Conservation (phyloP, 2,888 invertebrate genomes). For the Platycheirus albimanus region DNA sequence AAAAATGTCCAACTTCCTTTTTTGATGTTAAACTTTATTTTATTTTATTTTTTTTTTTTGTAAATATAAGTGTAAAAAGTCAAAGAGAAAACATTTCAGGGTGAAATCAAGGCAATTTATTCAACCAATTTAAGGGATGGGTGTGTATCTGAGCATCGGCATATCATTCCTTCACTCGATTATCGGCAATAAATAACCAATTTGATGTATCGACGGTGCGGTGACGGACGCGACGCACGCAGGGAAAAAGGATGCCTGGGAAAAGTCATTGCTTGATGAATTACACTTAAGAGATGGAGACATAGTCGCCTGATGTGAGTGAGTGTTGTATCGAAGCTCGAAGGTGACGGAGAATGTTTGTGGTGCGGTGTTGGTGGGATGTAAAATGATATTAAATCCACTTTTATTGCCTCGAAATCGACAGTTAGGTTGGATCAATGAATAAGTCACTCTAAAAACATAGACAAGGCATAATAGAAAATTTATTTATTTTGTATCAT, state of each 20-base stretch:
- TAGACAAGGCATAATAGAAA: slow-evolving; percentile 14
- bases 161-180: slow-evolving; percentile 43
- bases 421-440: slow-evolving; percentile 56
- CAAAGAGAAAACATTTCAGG: slow-evolving; percentile 3
- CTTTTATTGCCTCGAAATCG: slow-evolving; percentile 58
- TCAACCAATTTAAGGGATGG: slow-evolving; percentile 21
- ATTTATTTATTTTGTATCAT: slow-evolving; percentile 56
- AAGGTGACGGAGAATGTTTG: neutral
- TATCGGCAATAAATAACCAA: slow-evolving; percentile 66
- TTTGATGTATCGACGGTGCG: slow-evolving; percentile 51
- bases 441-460: slow-evolving; percentile 55
- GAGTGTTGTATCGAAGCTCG: neutral
- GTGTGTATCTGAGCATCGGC: slow-evolving; percentile 1
- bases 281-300: slow-evolving; percentile 47
- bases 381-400: slow-evolving; percentile 54
- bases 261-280: slow-evolving; percentile 56
- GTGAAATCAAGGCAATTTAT: slow-evolving; percentile 23
- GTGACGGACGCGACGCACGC: no score
- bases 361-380: slow-evolving; percentile 25
- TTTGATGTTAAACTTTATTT: slow-evolving; percentile 12
- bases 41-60: slow-evolving; percentile 2
- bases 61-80: slow-evolving; percentile 6
- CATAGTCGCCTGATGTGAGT: slow-evolving; percentile 10
- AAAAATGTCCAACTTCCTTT: slow-evolving; percentile 14
- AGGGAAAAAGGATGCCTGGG: neutral